phyloP scores from a whole-genome alignment of 2,888 invertebrate species.

The Pseudolycoriella hygida region DNA sequence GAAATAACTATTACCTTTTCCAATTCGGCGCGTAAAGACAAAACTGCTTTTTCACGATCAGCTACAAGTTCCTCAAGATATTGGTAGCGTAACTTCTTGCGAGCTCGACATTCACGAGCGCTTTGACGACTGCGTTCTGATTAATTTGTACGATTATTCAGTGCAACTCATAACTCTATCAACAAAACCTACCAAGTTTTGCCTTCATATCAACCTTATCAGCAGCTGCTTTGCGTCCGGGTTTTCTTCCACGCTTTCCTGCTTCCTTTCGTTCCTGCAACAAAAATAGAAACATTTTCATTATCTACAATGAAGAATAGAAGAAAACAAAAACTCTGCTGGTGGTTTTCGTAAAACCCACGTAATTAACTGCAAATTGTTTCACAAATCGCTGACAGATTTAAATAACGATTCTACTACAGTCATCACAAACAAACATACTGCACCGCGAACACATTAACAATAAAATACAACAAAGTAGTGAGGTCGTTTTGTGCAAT shows the following conservation, averaged over 20 bases:
- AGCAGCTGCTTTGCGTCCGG: constrained; percentile 63
- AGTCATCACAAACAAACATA: no score
- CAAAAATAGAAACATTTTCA: background rate
- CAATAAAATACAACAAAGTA: no score
- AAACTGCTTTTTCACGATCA: constrained; percentile 82
- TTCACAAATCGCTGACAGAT: no score
- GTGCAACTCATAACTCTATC: constrained; percentile 4
- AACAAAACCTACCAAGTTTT: constrained; percentile 53
- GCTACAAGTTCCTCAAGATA: constrained; percentile 90
- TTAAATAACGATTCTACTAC: no score
- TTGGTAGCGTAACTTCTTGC: constrained; percentile 92
- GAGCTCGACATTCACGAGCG: constrained; percentile 89
- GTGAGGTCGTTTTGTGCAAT: no score
- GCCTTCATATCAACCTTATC: constrained; percentile 90
- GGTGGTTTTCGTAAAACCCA: no score
- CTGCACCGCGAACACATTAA: no score
- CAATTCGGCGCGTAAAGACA: constrained; percentile 71
- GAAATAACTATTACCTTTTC: constrained; percentile 49
- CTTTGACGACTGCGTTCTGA: constrained; percentile 90
- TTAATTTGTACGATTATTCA: background rate
- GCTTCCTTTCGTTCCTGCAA: constrained; percentile 49
- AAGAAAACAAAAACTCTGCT: background rate
- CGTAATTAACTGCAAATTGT: no score
- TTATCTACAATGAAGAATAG: background rate
- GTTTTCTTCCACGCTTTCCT: constrained; percentile 75